Conservation (phyloP, 2,113 vertebrate species). For the Meriones unguiculatus region DNA sequence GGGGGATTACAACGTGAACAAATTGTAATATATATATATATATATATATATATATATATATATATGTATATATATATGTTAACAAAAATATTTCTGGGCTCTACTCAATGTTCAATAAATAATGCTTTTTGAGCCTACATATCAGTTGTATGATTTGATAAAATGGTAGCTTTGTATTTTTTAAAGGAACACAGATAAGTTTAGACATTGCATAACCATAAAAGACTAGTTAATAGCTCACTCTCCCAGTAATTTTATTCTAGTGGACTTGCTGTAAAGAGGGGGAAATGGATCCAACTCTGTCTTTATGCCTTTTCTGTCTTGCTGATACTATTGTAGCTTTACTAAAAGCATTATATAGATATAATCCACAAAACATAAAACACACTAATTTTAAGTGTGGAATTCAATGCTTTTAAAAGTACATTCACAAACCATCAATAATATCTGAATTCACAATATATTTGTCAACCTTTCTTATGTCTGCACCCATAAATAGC, state of each 20-base stretch:
- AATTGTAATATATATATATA: too few relatives aligned
- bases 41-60: too few relatives aligned
- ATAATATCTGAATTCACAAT: neutral
- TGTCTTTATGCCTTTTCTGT: neutral
- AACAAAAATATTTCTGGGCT: neutral
- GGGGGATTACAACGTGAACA: too few relatives aligned
- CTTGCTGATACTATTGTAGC: neutral
- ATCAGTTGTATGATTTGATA: neutral
- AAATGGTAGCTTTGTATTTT: neutral
- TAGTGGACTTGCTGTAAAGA: neutral
- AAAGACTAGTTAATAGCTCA: neutral
- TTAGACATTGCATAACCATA: neutral
- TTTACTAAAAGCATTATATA: neutral
- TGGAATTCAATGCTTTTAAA: neutral
- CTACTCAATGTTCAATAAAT: neutral
- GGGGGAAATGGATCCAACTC: neutral
- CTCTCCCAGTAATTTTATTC: neutral
- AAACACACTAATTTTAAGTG: neutral
- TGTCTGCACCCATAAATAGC: neutral
- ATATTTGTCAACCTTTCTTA: neutral
- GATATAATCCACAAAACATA: neutral
- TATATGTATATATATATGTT: too few relatives aligned
- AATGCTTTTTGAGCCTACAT: neutral
- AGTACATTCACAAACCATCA: neutral
- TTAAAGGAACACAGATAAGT: neutral